Conservation (phyloP, 2,797 vertebrate genomes). For the Selene dorsalis region DNA sequence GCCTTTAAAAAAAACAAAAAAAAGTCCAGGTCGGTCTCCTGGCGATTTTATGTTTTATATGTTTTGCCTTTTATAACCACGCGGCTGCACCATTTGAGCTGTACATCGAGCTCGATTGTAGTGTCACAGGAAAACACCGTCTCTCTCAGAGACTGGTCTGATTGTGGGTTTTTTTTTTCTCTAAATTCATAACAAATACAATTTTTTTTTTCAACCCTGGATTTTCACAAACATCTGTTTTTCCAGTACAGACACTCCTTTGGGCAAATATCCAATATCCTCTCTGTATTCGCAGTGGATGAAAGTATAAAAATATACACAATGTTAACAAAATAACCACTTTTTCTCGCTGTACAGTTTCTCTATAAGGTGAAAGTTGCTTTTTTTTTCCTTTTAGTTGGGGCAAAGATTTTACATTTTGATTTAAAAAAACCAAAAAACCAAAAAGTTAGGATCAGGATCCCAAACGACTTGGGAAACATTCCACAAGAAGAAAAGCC, state of each 20-base stretch:
- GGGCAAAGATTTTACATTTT: conserved; percentile 2
- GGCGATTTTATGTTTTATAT: neutral
- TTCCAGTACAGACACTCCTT: conserved; percentile 10
- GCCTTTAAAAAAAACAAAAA: too few relatives aligned
- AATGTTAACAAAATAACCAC: conserved; percentile 77
- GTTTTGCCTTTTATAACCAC: neutral
- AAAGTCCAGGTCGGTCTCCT: conserved; percentile 24
- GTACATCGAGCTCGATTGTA: conserved; percentile 14
- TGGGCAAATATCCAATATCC: neutral
- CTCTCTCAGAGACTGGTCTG: conserved; percentile 8
- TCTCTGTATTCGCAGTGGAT: conserved; percentile 31
- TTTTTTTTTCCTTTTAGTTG: neutral
- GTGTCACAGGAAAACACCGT: conserved; percentile 14
- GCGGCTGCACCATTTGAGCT: neutral
- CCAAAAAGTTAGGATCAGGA: neutral
- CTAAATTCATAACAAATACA: neutral
- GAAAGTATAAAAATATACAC: conserved; percentile 82
- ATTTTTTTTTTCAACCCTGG: conserved; percentile 2
- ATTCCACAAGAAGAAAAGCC: conserved; percentile 51
- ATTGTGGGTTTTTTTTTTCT: neutral
- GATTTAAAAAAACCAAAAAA: neutral
- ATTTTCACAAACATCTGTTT: neutral
- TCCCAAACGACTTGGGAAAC: conserved; percentile 43
- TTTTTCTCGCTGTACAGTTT: conserved; percentile 63
- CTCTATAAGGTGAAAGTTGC: conserved; percentile 41